phyloP scores from a whole-genome alignment of 2,797 vertebrate species.

The Emys orbicularis region DNA sequence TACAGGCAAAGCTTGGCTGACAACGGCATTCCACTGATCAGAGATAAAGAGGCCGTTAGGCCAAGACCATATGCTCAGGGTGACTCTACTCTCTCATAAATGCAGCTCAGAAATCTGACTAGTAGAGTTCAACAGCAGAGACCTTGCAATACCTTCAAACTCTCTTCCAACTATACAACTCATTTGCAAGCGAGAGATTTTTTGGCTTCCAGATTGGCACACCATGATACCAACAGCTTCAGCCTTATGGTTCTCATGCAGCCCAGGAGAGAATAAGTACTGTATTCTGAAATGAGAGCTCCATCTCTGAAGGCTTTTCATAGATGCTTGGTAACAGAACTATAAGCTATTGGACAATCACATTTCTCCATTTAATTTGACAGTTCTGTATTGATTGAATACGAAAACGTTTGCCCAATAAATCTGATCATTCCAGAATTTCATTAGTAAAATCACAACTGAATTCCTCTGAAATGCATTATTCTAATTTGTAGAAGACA shows the following conservation, averaged over 20 bases:
- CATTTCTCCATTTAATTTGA: not conserved
- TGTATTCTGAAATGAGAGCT: not conserved
- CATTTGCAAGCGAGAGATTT: not conserved
- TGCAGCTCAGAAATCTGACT: no score
- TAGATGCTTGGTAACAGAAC: no score
- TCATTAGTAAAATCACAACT: not conserved
- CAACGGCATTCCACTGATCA: not conserved
- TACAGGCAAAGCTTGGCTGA: not conserved
- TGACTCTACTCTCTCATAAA: no score
- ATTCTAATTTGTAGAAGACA: not conserved
- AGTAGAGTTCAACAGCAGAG: no score
- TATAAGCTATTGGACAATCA: no score
- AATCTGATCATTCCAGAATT: not conserved
- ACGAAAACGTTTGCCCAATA: not conserved
- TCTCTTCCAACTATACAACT: not conserved
- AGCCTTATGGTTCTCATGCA: not conserved
- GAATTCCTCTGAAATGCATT: not conserved
- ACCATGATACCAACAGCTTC: not conserved
- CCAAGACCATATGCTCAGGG: not conserved
- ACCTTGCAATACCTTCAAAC: no score
- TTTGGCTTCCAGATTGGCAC: not conserved
- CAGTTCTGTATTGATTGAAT: not conserved
- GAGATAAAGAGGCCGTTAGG: not conserved
- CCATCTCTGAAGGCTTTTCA: not conserved
- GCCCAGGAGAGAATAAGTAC: not conserved